Conservation (phyloP, 2,797 vertebrate species). For the Tenualosa ilisha region DNA sequence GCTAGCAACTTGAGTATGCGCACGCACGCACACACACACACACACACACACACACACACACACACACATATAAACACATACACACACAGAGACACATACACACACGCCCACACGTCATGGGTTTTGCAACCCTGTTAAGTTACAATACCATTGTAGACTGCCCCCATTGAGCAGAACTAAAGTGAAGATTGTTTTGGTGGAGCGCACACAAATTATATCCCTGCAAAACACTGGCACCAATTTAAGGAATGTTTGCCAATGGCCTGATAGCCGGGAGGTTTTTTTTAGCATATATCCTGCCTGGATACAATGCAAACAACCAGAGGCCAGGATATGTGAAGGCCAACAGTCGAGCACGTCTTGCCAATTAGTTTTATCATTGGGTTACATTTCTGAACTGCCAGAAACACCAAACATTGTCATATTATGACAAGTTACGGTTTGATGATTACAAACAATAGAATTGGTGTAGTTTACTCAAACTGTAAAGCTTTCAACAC, state of each 20-base stretch:
- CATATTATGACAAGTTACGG: neutral
- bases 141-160: neutral
- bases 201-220: neutral
- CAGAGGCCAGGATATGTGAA: neutral
- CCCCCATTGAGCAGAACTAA: neutral
- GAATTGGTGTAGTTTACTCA: neutral
- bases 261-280: constrained; percentile 31
- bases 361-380: neutral
- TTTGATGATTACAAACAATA: neutral
- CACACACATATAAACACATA: no score
- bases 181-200: neutral
- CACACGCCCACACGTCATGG: neutral
- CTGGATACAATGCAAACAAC: neutral
- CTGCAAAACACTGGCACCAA: no score
- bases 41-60: neutral
- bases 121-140: neutral
- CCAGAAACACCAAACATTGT: neutral
- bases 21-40: no score
- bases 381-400: neutral
- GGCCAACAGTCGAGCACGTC: neutral
- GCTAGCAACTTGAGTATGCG: neutral
- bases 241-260: constrained; percentile 32
- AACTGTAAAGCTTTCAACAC: neutral
- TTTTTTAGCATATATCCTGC: constrained; percentile 35
- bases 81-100: neutral